Base-by-base conservation (phyloP, 1,140 invertebrate species). In the Meteorus sp. region DNA sequence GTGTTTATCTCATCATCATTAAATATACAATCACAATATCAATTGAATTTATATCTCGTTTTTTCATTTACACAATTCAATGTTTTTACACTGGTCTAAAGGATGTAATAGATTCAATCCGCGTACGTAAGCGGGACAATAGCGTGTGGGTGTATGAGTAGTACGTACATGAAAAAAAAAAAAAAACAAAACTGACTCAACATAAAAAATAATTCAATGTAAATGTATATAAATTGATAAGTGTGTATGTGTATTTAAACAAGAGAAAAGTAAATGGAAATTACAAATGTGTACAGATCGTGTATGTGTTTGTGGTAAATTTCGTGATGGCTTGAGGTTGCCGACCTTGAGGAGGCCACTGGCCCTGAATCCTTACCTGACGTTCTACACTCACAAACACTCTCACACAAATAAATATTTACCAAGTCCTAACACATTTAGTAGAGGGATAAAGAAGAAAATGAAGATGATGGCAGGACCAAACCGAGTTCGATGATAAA, bases 341-440 rank as follows among this genome's bases (percentile, higher is more conserved):
- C 58, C 54, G 66, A 67, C 70, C 68, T 74, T 72, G 69, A 60
- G 3, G 59, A 58, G 66, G 66, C 55, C 68, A 70, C 57, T 72
- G 66, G 59, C 63, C 69, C 56, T 67, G 47, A 56, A 48, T 43
- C 6, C 25, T 27, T 15, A 15, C 9, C 19, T 37, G 13, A 15
- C 9, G n/a, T n/a, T 22, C 19, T 9, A n/a, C 0, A 41, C 19
- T 47, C n/a, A 29, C 3, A 4, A 47, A 33, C 6, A n/a, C n/a
- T n/a, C n/a, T n/a, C 29, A 33, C 29, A 33, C 29, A 11, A 33
- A 33, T 45, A 23, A 45, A 23, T 22, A 45, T n/a, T n/a, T n/a
- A n/a, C n/a, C n/a, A n/a, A n/a, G n/a, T n/a, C n/a, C n/a, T n/a
- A n/a, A n/a, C n/a, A n/a, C n/a, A n/a, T n/a, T n/a, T n/a, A n/a